These are phyloP conservation scores for Sesia bembeciformis DNA, from an alignment of 2,888 invertebrate species.

Conservation along the genomic window DNA sequence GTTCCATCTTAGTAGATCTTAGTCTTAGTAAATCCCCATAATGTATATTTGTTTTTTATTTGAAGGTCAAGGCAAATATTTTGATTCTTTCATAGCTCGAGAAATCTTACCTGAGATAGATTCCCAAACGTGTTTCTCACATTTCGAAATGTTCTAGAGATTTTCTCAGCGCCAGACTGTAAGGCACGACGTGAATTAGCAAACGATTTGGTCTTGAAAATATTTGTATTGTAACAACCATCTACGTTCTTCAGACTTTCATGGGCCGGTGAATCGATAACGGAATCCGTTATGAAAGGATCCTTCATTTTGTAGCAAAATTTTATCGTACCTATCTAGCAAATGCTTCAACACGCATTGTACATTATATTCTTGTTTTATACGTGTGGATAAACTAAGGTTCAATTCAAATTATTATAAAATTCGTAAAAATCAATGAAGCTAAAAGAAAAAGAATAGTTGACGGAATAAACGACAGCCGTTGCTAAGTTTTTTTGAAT, in stretches of 20 bases:
- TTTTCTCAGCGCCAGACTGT: slow-evolving; percentile 79
- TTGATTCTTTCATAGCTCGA: too few species aligned
- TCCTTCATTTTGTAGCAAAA: slow-evolving; percentile 47
- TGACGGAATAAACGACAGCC: too few species aligned
- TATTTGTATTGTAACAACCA: slow-evolving; percentile 57
- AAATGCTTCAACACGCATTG: not conserved
- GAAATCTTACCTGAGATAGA: slow-evolving; percentile 74
- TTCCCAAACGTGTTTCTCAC: slow-evolving; percentile 79
- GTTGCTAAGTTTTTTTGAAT: too few species aligned
- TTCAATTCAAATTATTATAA: slow-evolving; percentile 29
- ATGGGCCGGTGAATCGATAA: slow-evolving; percentile 58
- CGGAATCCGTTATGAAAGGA: slow-evolving; percentile 54
- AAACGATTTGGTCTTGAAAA: slow-evolving; percentile 63
- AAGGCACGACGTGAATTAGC: slow-evolving; percentile 78
- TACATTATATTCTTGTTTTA: slow-evolving; percentile 6
- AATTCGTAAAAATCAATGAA: slow-evolving; percentile 14
- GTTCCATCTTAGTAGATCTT: too few species aligned
- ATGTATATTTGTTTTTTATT: too few species aligned
- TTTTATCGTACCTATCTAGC: slow-evolving; percentile 1
- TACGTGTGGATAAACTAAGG: slow-evolving; percentile 12
- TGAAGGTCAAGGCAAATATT: too few species aligned
- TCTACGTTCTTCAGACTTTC: slow-evolving; percentile 57
- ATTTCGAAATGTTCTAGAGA: slow-evolving; percentile 78
- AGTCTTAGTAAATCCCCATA: too few species aligned
- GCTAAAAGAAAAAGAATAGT: not conserved